Conservation (phyloP, 2,113 vertebrate species). For the Aldabrachelys gigantea region DNA sequence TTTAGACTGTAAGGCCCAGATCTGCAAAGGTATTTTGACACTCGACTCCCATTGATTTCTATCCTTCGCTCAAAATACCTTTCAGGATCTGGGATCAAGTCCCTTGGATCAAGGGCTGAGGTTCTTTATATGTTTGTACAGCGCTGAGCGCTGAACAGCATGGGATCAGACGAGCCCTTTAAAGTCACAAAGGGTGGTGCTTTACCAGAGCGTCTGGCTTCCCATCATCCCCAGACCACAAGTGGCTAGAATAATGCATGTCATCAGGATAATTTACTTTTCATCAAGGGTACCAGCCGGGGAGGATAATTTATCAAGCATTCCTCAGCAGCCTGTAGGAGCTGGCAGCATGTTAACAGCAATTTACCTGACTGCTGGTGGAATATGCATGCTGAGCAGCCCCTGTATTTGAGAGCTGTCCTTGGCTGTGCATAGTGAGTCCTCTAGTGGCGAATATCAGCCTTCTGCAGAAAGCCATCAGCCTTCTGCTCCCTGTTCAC, state of each 20-base stretch:
- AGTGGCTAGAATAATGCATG: not conserved
- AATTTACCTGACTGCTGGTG: accelerated
- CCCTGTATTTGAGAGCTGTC: not conserved
- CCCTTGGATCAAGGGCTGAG: not conserved
- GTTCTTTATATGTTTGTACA: not conserved
- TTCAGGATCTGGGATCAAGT: not conserved
- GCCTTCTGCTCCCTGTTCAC: not conserved
- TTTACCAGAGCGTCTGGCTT: not conserved
- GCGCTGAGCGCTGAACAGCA: not conserved
- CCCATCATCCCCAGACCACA: not conserved
- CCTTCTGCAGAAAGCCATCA: not conserved
- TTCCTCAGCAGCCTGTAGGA: accelerated
- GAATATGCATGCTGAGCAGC: not conserved
- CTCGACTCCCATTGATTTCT: not conserved
- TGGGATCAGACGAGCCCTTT: not conserved
- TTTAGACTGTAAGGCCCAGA: accelerated
- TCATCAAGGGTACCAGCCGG: not conserved
- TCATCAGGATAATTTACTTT: not conserved
- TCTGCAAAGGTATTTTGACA: not conserved
- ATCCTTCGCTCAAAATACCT: not conserved
- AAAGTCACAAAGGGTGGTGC: not conserved
- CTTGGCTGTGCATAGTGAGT: not conserved
- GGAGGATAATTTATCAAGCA: not conserved
- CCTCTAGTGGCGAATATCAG: not conserved
- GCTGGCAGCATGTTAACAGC: not conserved